These are phyloP conservation scores for Parapsyche elsis DNA, from an alignment of 1,140 invertebrate genomes.

Conservation along the genomic window DNA sequence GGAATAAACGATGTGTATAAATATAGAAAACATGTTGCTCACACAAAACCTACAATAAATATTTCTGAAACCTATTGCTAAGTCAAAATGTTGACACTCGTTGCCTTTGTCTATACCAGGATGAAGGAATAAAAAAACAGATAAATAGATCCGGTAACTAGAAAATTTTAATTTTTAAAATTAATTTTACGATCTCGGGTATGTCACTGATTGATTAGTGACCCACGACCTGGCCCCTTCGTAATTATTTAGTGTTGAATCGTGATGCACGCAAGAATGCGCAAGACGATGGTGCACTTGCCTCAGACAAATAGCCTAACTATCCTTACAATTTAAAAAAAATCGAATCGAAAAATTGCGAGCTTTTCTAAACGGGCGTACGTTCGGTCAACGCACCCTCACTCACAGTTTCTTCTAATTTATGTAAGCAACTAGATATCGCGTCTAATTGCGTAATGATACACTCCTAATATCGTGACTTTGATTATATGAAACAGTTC, in stretches of 20 bases:
- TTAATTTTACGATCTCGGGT: neutral
- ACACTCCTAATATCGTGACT: constrained; percentile 48
- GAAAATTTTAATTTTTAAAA: too few species aligned
- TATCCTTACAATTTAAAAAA: neutral
- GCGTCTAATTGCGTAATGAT: constrained; percentile 47
- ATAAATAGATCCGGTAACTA: too few species aligned
- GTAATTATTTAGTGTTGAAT: constrained; percentile 51
- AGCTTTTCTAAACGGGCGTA: too few species aligned
- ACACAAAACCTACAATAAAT: too few species aligned
- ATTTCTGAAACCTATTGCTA: too few species aligned
- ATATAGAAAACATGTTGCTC: too few species aligned
- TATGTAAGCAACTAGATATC: constrained; percentile 34
- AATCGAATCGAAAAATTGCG: neutral
- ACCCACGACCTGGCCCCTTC: neutral
- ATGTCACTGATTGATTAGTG: constrained; percentile 21
- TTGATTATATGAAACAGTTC: constrained; percentile 46
- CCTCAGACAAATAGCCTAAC: neutral
- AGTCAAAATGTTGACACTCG: too few species aligned
- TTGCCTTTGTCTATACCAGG: too few species aligned
- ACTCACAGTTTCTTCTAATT: constrained; percentile 12
- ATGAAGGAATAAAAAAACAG: too few species aligned
- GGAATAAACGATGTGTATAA: too few species aligned
- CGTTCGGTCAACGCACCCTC: neutral
- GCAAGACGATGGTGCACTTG: constrained; percentile 17
- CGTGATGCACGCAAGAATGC: constrained; percentile 49